phyloP scores from a whole-genome alignment of 2,888 invertebrate genomes.

The Caenorhabditis auriculariae region DNA sequence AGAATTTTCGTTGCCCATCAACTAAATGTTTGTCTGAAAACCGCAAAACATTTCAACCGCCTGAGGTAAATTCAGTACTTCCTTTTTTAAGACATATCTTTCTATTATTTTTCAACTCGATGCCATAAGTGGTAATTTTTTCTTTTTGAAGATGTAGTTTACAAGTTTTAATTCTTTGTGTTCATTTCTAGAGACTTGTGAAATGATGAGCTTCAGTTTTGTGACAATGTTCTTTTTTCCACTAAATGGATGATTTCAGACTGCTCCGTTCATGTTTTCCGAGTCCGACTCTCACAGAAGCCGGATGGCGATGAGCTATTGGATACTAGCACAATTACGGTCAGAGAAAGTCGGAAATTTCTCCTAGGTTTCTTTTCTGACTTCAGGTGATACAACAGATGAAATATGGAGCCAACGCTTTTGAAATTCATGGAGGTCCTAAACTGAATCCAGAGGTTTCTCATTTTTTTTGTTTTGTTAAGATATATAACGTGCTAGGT shows the following conservation, averaged over 20 bases:
- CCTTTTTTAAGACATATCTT: too few relatives aligned
- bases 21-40: too few relatives aligned
- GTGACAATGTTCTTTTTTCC: background rate
- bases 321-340: constrained; percentile 13
- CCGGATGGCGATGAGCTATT: constrained; percentile 10
- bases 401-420: constrained; percentile 18
- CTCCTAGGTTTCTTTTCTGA: background rate
- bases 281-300: constrained; percentile 19
- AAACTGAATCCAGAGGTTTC: too few relatives aligned
- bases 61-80: too few relatives aligned
- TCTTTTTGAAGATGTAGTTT: too few relatives aligned
- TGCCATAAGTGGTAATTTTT: too few relatives aligned
- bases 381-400: constrained; percentile 11
- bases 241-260: constrained; percentile 7
- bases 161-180: too few relatives aligned
- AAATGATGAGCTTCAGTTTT: background rate
- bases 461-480: too few relatives aligned
- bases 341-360: background rate
- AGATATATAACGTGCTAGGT: constrained; percentile 23
- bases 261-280: constrained; percentile 24
- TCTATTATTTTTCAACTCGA: too few relatives aligned
- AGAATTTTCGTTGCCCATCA: too few relatives aligned
- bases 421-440: constrained; percentile 18
- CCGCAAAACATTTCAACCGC: too few relatives aligned
- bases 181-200: too few relatives aligned